Percentiles rank a stretch among this genome's conserved stretches.
Conservation (phyloP, 2,113 vertebrate species). For the Dissostichus mawsoni region DNA sequence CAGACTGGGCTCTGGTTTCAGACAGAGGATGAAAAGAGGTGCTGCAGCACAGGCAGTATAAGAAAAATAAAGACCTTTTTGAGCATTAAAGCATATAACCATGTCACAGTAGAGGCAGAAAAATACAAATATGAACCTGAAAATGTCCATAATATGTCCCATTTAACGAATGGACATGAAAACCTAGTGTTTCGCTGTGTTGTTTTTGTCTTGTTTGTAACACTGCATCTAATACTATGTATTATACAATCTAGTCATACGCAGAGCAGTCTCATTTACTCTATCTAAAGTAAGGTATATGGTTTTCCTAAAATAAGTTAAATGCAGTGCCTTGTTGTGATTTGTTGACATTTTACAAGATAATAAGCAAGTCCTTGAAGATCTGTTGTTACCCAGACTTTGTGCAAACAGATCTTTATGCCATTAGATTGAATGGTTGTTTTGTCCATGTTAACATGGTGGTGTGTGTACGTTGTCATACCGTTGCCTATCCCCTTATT, state of each 20-base stretch:
- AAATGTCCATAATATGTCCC: too few relatives aligned
- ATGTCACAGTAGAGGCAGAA: too few relatives aligned
- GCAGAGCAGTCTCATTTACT: not conserved
- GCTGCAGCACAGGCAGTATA: too few relatives aligned
- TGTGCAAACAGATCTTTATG: not conserved
- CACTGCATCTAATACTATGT: not conserved
- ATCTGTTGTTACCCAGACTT: not conserved
- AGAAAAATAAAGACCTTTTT: too few relatives aligned
- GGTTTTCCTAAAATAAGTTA: too few relatives aligned
- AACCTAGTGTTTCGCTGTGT: not conserved
- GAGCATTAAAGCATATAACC: too few relatives aligned
- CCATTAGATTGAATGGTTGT: not conserved
- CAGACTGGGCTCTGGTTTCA: too few relatives aligned
- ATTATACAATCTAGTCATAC: not conserved
- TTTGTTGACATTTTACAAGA: not conserved
- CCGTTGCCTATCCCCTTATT: conserved; percentile 6
- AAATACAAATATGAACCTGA: too few relatives aligned
- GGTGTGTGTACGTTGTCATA: not conserved
- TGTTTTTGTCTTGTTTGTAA: not conserved
- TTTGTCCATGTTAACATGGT: not conserved
- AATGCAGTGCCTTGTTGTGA: too few relatives aligned
- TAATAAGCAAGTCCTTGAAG: not conserved
- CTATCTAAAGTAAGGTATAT: too few relatives aligned
- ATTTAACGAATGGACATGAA: not conserved
- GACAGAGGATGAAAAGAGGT: too few relatives aligned